phyloP scores from a whole-genome alignment of 2,888 invertebrate species.

The Notodonta ziczac region DNA sequence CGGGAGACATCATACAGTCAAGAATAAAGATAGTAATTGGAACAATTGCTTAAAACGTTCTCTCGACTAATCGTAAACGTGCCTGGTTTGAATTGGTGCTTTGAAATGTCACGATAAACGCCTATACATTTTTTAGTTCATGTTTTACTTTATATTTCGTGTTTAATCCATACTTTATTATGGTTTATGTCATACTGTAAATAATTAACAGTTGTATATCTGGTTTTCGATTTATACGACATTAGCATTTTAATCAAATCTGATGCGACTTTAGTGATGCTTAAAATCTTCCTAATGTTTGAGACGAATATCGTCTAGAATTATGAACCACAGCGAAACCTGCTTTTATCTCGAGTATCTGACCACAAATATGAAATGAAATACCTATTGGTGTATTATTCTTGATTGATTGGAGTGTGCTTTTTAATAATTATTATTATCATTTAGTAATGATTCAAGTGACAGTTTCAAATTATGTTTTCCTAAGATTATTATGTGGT shows the following conservation, averaged over 20 bases:
- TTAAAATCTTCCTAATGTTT: conserved; percentile 11
- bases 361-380: conserved; percentile 22
- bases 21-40: conserved; percentile 4
- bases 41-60: conserved; percentile 15
- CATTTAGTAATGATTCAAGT: neutral
- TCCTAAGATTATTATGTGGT: no score
- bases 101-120: conserved; percentile 13
- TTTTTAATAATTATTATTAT: no score
- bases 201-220: conserved; percentile 20
- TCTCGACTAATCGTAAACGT: conserved; percentile 12
- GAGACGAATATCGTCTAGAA: conserved; percentile 10
- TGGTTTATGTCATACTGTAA: conserved; percentile 4
- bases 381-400: conserved; percentile 19
- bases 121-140: conserved; percentile 9
- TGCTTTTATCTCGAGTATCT: conserved; percentile 25
- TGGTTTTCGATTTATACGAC: conserved; percentile 16
- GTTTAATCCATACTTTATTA: neutral
- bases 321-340: conserved; percentile 19
- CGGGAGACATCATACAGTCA: no score
- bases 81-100: conserved; percentile 19
- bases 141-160: neutral
- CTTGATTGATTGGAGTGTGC: no score
- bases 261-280: conserved; percentile 14
- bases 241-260: conserved; percentile 26
- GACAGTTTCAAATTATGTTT: neutral